Evolutionary conservation across 2,797 vertebrate genomes (phyloP), one percentile per base, ranked within the genome.

Genomic region (Neomorphus geoffroyi): DNA sequence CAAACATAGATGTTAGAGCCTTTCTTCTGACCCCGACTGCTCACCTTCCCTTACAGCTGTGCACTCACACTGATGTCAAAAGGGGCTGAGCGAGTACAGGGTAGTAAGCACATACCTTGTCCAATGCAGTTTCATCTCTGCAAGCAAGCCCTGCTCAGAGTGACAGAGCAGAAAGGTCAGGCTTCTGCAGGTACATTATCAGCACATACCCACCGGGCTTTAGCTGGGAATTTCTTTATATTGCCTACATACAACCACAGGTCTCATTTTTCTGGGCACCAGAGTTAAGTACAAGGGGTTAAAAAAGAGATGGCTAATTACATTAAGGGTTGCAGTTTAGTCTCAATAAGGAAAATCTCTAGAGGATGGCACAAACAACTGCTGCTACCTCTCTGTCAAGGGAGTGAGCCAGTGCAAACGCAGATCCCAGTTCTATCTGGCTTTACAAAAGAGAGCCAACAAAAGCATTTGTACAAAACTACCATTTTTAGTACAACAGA

Each of bases 401-500:
- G 35, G 74, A 94, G n/a, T 23, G 70, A 86, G 26, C 56, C 64
- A 86, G 54, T 4, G 13, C 10, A 67, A 85, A 91, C 1, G 10
- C 11, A 56, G 61, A 86, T 82, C 43, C 33, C 35, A 50, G 16
- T 73, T 88, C 75, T 77, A 66, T n/a, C 37, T 43, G 57, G 79
- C 80, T 81, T 94, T 61, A 90, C 61, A 88, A 79, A 90, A 91
- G 74, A 89, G 72, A 94, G 56, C 39, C 39, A 72, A 93, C 53
- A 93, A 86, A 92, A 53, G 93, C 85, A 91, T 93, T 90, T 79
- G 65, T 75, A 96, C 70, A 81, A 41, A 87, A 78, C 73, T 71
- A 91, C 88, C 58, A 48, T 87, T 90, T 97, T 92, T 81, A 83
- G 71, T 65, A 70, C 81, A 80, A 92, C 78, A 86, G 88, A 91